phyloP scores from a whole-genome alignment of 2,888 invertebrate genomes.

The Chrysolina haemoptera region DNA sequence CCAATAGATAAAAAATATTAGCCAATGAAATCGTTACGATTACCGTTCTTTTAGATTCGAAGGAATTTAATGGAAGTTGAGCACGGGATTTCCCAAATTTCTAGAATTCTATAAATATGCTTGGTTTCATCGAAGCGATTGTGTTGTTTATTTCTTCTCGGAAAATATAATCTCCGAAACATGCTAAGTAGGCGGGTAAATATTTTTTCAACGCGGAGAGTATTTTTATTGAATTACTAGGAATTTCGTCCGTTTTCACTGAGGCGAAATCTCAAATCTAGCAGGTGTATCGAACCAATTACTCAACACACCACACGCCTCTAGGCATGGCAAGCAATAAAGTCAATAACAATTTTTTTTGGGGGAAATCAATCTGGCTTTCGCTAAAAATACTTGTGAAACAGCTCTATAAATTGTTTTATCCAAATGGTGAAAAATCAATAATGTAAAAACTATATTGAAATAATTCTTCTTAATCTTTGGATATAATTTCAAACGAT shows the following conservation, averaged over 20 bases:
- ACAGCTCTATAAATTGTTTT: no score
- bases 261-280: not conserved
- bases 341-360: not conserved
- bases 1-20: no score
- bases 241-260: not conserved
- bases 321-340: no score
- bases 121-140: conserved; percentile 3
- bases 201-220: not conserved
- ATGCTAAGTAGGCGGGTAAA: conserved; percentile 2
- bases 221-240: conserved; percentile 2
- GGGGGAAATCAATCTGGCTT: not conserved
- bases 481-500: not conserved
- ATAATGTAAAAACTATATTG: no score
- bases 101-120: conserved; percentile 5
- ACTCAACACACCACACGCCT: no score
- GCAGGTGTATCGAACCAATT: not conserved
- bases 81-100: conserved; percentile 8
- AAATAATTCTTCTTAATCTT: no score
- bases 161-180: conserved; percentile 4
- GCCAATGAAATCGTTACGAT: not conserved
- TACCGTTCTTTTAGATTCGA: not conserved
- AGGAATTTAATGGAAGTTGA: not conserved
- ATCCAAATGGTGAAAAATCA: no score
- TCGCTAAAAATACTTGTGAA: no score
- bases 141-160: conserved; percentile 8